phyloP scores from a whole-genome alignment of 2,113 vertebrate species.

The Amazona vittata region DNA sequence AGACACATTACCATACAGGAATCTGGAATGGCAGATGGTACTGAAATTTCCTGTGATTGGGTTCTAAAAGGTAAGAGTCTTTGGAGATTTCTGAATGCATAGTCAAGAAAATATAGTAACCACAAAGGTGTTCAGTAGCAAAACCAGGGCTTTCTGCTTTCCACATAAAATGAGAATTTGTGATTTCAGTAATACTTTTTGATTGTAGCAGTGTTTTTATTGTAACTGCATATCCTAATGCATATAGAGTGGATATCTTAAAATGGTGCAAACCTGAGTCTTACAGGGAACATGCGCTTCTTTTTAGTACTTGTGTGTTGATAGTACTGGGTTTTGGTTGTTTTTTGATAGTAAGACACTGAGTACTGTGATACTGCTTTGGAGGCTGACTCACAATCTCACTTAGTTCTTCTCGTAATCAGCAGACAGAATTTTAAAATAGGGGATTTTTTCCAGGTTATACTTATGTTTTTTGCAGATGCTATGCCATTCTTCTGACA shows the following conservation, averaged over 20 bases:
- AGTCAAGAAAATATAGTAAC: background rate
- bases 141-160: background rate
- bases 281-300: background rate
- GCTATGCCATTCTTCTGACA: background rate
- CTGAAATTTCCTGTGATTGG: background rate
- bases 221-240: background rate
- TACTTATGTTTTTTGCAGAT: background rate
- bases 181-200: background rate
- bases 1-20: constrained; percentile 39
- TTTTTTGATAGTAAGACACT: background rate
- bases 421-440: background rate
- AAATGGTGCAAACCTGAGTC: background rate
- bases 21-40: background rate
- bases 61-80: constrained; percentile 67
- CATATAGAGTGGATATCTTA: background rate
- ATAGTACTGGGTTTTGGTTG: background rate
- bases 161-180: background rate
- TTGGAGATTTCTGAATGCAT: background rate
- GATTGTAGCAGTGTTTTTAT: background rate
- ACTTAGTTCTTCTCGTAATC: background rate
- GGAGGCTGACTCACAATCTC: background rate
- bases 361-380: background rate
- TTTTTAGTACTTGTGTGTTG: background rate
- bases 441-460: background rate
- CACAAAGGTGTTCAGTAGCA: background rate